phyloP scores from a whole-genome alignment of 2,113 vertebrate genomes.

The Aythya baeri region DNA sequence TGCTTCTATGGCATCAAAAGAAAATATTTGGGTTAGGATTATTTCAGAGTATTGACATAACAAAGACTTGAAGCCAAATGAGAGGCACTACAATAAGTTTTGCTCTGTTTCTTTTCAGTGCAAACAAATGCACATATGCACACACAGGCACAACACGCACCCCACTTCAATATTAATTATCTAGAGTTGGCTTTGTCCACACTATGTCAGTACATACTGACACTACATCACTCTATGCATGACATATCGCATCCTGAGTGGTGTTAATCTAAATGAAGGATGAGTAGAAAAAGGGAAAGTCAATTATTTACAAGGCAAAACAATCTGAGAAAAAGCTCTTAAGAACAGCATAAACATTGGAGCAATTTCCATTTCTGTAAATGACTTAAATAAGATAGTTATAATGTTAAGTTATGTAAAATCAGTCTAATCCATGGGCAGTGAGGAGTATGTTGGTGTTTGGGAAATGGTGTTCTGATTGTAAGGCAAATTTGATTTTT shows the following conservation, averaged over 20 bases:
- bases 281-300: background rate
- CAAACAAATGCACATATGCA: background rate
- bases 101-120: constrained; percentile 43
- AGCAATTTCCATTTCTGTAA: background rate
- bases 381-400: background rate
- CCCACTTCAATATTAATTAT: background rate
- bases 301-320: background rate
- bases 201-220: background rate
- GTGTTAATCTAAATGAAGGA: background rate
- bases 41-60: constrained; percentile 8
- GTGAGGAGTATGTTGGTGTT: background rate
- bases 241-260: background rate
- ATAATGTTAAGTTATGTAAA: background rate
- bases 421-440: background rate
- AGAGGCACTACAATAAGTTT: background rate
- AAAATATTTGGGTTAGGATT: constrained; percentile 54
- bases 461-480: background rate
- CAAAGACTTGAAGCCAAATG: constrained; percentile 27
- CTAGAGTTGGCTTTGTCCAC: constrained; percentile 42
- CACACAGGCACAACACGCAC: background rate
- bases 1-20: constrained; percentile 51
- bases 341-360: background rate
- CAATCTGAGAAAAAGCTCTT: background rate
- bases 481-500: background rate
- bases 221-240: background rate